Conservation (phyloP, 2,888 invertebrate species). For the Philopedon plagiatum region DNA sequence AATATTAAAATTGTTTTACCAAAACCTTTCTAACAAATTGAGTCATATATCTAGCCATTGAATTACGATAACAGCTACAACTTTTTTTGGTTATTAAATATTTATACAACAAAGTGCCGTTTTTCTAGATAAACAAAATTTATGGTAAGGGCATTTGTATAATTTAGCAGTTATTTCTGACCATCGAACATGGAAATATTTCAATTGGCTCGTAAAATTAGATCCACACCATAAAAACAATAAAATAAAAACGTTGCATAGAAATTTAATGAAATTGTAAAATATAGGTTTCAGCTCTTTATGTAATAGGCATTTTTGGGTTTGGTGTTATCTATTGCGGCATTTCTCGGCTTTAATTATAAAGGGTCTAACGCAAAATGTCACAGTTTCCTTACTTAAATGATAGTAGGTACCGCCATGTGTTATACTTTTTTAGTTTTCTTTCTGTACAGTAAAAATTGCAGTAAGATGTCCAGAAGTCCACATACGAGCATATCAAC, state of each 20-base stretch:
- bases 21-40: not conserved
- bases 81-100: slow-evolving; percentile 37
- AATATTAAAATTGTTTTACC: too few species aligned
- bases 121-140: slow-evolving; percentile 27
- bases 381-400: too few species aligned
- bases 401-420: too few species aligned
- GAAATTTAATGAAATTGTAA: slow-evolving; percentile 5
- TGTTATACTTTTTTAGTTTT: too few species aligned
- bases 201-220: slow-evolving; percentile 47
- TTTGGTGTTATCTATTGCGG: not conserved
- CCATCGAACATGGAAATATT: slow-evolving; percentile 54
- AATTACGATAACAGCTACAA: not conserved
- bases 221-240: slow-evolving; percentile 50
- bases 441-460: too few species aligned
- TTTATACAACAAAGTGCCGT: slow-evolving; percentile 37
- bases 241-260: slow-evolving; percentile 37
- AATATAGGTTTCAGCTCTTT: not conserved
- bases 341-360: too few species aligned
- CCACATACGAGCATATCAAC: too few species aligned
- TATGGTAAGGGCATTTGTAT: slow-evolving; percentile 45
- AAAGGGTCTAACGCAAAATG: too few species aligned
- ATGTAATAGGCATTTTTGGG: not conserved
- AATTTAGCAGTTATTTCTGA: slow-evolving; percentile 50
- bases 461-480: too few species aligned
- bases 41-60: not conserved